A percentile compares a stretch with the other conserved stretches of the same genome.
These are phyloP conservation scores for Drosophila tani DNA, from an alignment of 1,140 invertebrate species.

Conservation along the genomic window DNA sequence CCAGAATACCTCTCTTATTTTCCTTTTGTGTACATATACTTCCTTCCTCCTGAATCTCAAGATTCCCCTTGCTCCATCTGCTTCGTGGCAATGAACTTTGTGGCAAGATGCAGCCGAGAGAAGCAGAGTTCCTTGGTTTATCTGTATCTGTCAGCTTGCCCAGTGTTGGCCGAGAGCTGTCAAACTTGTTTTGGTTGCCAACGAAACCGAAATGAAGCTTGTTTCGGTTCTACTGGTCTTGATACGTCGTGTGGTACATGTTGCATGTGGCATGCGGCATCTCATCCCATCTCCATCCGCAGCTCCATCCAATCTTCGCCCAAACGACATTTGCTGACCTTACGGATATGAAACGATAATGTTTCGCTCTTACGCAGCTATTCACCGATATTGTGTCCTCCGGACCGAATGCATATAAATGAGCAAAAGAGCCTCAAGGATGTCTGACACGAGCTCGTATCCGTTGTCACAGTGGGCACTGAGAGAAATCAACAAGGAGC, in stretches of 20 bases:
- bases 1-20: not conserved
- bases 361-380: conserved; percentile 48
- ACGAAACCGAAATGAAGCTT: conserved; percentile 77
- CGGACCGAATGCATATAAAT: conserved; percentile 74
- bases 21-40: not conserved
- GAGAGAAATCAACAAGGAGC: not conserved
- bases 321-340: conserved; percentile 63
- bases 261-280: conserved; percentile 70
- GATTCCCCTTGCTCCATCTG: conserved; percentile 1
- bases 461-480: conserved; percentile 16
- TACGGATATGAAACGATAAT: conserved; percentile 58
- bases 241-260: conserved; percentile 47
- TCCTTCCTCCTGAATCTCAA: not conserved
- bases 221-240: conserved; percentile 36
- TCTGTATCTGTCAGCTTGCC: conserved; percentile 51
- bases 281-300: conserved; percentile 3
- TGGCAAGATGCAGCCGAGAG: conserved; percentile 32
- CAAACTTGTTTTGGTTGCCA: conserved; percentile 71
- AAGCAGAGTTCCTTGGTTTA: conserved; percentile 45
- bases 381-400: conserved; percentile 48
- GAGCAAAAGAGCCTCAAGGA: conserved; percentile 49
- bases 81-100: conserved; percentile 69
- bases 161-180: conserved; percentile 57
- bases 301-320: conserved; percentile 50
- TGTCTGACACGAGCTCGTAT: conserved; percentile 16